Evolutionary conservation across 1,140 invertebrate genomes (phyloP), one percentile per base, ranked within the genome.

Genomic region (Hyposmocoma kahamanoa): DNA sequence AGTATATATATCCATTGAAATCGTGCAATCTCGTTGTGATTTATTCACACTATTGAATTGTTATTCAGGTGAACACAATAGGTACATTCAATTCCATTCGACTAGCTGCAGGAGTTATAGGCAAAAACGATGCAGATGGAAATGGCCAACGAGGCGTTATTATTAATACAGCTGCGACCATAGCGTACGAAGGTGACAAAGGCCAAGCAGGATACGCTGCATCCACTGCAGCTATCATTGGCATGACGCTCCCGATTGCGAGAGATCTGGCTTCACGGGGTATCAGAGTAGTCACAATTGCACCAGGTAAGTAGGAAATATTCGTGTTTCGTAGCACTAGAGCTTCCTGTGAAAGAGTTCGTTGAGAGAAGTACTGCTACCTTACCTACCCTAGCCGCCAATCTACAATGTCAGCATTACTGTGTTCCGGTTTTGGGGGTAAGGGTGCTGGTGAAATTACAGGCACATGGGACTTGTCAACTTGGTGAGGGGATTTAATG

Each of bases 1-100:
- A n/a, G n/a, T n/a, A n/a, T n/a, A n/a, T n/a, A n/a, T n/a, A n/a
- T n/a, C n/a, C n/a, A n/a, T n/a, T n/a, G n/a, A n/a, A n/a, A n/a
- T n/a, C n/a, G n/a, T n/a, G n/a, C n/a, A n/a, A n/a, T n/a, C n/a
- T n/a, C n/a, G n/a, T n/a, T n/a, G n/a, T n/a, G n/a, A n/a, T n/a
- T n/a, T n/a, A n/a, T 28, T 28, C 6, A 28, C 24, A 28, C 24
- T 11, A 6, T 6, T 15, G 13, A 8, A 47, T 45, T 47, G 47
- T 44, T 17, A 79, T 87, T 50, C 54, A 90, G 90, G 91, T 98
- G 0, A 99, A 99, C 72, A 91, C 94, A 6, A 68, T 92, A 34
- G 98, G 98, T 20, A 97, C 96, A 9, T 99, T 99, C 75, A 99
- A 99, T 83, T 94, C 97, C 1, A 96, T 95, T 39, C 88, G 98